These are phyloP conservation scores for Engystomops pustulosus DNA, from an alignment of 2,113 vertebrate genomes.

Conservation along the genomic window DNA sequence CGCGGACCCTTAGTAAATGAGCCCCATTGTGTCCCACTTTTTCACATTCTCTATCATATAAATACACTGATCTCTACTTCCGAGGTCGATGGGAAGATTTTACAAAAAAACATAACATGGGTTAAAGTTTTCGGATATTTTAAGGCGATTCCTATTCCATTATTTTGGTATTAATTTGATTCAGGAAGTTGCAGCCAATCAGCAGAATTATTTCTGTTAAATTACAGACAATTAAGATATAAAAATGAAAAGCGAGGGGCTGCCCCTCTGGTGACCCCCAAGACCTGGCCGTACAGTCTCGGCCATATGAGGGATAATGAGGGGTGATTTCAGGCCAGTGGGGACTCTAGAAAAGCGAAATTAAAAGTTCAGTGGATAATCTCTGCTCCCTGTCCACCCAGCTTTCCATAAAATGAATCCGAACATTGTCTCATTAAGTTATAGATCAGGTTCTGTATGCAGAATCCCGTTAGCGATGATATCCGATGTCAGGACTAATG, in stretches of 20 bases:
- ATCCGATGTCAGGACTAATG: conserved; percentile 42
- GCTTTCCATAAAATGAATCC: conserved; percentile 31
- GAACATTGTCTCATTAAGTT: conserved; percentile 42
- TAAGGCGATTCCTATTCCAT: neutral
- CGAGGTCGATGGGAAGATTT: too few species aligned
- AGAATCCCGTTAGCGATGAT: conserved; percentile 45
- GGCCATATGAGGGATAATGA: conserved; percentile 5
- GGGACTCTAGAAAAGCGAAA: conserved; percentile 8
- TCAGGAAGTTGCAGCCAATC: neutral
- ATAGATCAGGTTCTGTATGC: conserved; percentile 28
- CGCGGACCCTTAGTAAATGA: too few species aligned
- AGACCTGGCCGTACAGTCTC: neutral
- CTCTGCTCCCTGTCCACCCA: conserved; percentile 10
- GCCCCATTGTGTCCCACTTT: too few species aligned
- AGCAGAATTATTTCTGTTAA: neutral
- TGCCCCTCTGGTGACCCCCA: neutral
- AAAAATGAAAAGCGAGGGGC: neutral
- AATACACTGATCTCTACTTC: too few species aligned
- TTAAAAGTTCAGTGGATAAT: conserved; percentile 39
- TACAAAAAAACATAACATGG: too few species aligned
- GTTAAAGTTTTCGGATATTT: neutral
- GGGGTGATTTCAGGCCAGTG: neutral
- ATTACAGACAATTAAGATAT: conserved; percentile 18
- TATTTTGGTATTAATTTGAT: neutral
- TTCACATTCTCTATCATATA: too few species aligned